Base-by-base conservation (phyloP, 1,140 invertebrate genomes). In the Stegodyphus dumicola region DNA sequence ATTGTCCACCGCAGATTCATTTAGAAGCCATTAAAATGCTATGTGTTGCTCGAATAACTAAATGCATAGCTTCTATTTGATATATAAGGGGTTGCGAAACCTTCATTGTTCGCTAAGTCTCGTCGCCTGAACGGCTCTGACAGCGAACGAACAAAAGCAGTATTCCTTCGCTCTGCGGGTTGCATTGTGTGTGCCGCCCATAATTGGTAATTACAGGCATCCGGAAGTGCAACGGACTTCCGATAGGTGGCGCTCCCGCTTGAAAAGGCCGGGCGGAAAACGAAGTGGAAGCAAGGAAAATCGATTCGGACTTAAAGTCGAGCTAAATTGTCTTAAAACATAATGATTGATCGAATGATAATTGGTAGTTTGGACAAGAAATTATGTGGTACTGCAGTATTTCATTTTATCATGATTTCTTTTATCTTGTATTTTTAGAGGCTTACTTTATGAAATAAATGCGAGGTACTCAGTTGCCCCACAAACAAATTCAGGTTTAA, bases 171-270 rank as follows among this genome's bases (percentile, higher is more conserved):
- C 60, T 64, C 60, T n/a, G n/a, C n/a, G 60, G 60, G 60, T 64
- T 13, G 60, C 60, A 64, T 7, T 64, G 60, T 64, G 60, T 9
- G n/a, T n/a, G 11, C 60, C 60, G 60, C 60, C 60, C 60, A 64
- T 64, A 64, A 64, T 64, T 64, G 60, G 60, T 64, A 64, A 64
- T 64, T 64, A 64, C 60, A 7, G 60, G 60, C 60, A 64, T 64
- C 11, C 60, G 60, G 60, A 64, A 64, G 11, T 64, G 60, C 60
- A 64, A n/a, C 60, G 60, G 60, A 64, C n/a, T 64, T 64, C 60
- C 60, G 60, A 11, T 64, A 64, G 6, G 60, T 64, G 60, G 60
- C 60, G 60, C 60, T 64, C n/a, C 60, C 60, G n/a, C 60, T n/a
- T 33, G 33, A 64, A n/a, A 13, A n/a, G 60, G 60, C n/a, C 60